Evolutionary conservation across 92 coral and sea anemone species (phyloP), one percentile per base, ranked within the genome.

Genomic region (Montipora capitata): DNA sequence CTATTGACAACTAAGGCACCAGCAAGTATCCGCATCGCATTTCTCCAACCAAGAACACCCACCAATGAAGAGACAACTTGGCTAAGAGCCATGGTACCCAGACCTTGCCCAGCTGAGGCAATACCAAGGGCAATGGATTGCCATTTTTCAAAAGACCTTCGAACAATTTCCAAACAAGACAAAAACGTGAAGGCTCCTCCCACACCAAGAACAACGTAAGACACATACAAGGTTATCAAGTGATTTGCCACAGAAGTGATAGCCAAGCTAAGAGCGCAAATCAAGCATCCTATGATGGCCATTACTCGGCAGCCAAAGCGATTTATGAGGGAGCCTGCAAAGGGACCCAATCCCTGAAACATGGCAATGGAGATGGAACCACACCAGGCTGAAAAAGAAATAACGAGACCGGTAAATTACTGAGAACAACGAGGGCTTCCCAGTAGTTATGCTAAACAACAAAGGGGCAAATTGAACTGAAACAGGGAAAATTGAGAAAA

Each of bases 321-420:
- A 71, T 90, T 76, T 10, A 90, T 51, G 0, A 85, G 59, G 13
- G 86, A 77, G 72, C 86, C 93, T n/a, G 49, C 86, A 5, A 90
- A 40, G 1, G 93, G 93, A 41, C 67, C 86, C 56, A 61, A 14
- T 2, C 61, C 42, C 12, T 61, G 45, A 51, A 9, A 20, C 9
- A 85, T 7, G 45, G 86, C 61, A 13, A 68, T 4, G 52, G 85
- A 78, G 3, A 80, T 43, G 16, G 94, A 91, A 16, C 94, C 94
- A 79, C 81, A 54, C 88, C 89, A 87, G n/a, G 91, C 91, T 91
- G 68, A 17, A 74, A 56, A 62, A 68, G 75, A 65, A 84, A 39
- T 11, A 66, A 58, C 1, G 61, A 12, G 3, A 54, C 61, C 61
- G 2, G 51, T 54, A 54, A 12, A 54, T 54, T 54, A 54, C 15